Evolutionary conservation across 2,113 vertebrate species (phyloP).

Genomic region (Cyanocitta stelleri): DNA sequence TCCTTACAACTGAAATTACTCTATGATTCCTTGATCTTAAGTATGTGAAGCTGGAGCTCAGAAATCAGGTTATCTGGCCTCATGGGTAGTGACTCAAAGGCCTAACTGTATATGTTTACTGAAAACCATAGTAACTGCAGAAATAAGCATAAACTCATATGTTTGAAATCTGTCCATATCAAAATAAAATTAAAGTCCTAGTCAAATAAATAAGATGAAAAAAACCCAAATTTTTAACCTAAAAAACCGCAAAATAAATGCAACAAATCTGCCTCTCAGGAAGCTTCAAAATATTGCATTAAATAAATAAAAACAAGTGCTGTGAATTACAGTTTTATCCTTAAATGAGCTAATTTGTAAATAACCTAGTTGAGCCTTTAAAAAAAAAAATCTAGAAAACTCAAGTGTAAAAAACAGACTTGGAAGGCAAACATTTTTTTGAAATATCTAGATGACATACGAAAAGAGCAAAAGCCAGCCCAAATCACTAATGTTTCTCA

Average conservation of each 20-base stretch:
- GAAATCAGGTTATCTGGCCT: not conserved
- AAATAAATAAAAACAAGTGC: not conserved
- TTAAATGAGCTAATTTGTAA: not conserved
- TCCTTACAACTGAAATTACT: not conserved
- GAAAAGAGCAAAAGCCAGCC: not conserved
- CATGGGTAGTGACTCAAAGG: not conserved
- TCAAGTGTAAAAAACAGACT: not conserved
- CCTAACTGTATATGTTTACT: not conserved
- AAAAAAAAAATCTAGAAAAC: not conserved
- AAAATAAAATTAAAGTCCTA: not conserved
- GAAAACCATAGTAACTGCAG: not conserved
- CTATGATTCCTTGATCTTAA: too few relatives aligned
- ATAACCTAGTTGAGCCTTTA: not conserved
- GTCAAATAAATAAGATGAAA: not conserved
- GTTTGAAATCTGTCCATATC: not conserved
- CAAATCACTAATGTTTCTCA: not conserved
- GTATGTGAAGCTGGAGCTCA: not conserved
- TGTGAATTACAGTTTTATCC: not conserved
- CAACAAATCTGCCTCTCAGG: not conserved
- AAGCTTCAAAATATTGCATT: not conserved
- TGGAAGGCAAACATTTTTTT: not conserved
- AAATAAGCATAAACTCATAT: not conserved
- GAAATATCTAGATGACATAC: not conserved
- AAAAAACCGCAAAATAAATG: accelerated
- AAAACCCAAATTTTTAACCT: not conserved